phyloP scores from a whole-genome alignment of 2,113 vertebrate species.

The Psilopsiagon aurifrons region DNA sequence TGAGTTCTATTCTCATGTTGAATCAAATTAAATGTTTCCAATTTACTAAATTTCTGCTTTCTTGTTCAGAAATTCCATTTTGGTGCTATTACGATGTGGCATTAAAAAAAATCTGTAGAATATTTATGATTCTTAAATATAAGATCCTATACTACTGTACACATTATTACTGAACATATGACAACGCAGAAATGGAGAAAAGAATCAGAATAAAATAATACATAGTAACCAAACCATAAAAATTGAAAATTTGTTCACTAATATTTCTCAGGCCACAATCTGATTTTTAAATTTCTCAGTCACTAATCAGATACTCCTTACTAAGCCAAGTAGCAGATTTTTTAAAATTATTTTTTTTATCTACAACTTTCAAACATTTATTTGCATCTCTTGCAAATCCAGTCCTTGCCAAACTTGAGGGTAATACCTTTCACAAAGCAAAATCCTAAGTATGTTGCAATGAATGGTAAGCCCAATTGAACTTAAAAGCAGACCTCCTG shows the following conservation, averaged over 20 bases:
- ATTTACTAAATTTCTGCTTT: not conserved
- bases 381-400: not conserved
- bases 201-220: not conserved
- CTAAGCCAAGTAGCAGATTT: not conserved
- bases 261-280: not conserved
- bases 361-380: not conserved
- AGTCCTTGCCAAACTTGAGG: not conserved
- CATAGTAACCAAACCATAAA: not conserved
- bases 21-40: not conserved
- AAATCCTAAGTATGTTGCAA: not conserved
- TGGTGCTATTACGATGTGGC: not conserved
- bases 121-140: not conserved
- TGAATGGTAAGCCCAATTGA: not conserved
- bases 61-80: not conserved
- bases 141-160: not conserved
- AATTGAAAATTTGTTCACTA: not conserved
- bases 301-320: not conserved
- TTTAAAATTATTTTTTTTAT: not conserved
- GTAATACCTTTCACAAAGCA: not conserved
- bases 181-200: not conserved
- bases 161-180: not conserved
- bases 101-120: not conserved
- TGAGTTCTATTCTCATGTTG: not conserved
- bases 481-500: not conserved
- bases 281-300: not conserved